Conservation (phyloP, 2,888 invertebrate genomes). For the Scrobipalpa costella region DNA sequence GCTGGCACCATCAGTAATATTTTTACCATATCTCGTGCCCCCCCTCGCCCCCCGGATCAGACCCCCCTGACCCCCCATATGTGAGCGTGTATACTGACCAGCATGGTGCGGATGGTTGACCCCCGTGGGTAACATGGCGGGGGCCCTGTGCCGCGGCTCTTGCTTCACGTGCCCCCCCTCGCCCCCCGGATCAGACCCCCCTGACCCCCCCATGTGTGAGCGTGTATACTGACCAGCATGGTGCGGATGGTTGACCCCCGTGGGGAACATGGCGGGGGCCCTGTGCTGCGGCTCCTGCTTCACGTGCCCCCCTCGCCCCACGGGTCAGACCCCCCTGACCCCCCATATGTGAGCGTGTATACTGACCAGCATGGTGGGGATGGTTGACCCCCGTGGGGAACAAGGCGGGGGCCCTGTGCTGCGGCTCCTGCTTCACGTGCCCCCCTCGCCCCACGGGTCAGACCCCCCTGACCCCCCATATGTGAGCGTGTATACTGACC, state of each 20-base stretch:
- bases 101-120: too few species aligned
- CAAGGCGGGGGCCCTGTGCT: not conserved
- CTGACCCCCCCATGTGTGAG: too few species aligned
- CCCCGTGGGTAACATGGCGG: too few species aligned
- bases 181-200: too few species aligned
- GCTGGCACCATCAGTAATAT: too few species aligned
- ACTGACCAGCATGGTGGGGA: conserved; percentile 9
- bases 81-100: not conserved
- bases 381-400: conserved; percentile 21
- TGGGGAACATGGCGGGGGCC: conserved; percentile 10
- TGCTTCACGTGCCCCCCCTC: too few species aligned
- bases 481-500: too few species aligned
- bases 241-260: conserved; percentile 20
- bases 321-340: conserved; percentile 85
- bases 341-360: not conserved
- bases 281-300: conserved; percentile 13
- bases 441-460: conserved; percentile 82
- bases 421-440: conserved; percentile 13
- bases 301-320: conserved; percentile 64
- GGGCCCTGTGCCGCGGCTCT: too few species aligned
- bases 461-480: too few species aligned
- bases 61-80: too few species aligned
- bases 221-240: not conserved
- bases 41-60: too few species aligned
- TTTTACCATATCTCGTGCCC: too few species aligned